phyloP scores from a whole-genome alignment of 2,797 vertebrate genomes.

The Geotrypetes seraphini region DNA sequence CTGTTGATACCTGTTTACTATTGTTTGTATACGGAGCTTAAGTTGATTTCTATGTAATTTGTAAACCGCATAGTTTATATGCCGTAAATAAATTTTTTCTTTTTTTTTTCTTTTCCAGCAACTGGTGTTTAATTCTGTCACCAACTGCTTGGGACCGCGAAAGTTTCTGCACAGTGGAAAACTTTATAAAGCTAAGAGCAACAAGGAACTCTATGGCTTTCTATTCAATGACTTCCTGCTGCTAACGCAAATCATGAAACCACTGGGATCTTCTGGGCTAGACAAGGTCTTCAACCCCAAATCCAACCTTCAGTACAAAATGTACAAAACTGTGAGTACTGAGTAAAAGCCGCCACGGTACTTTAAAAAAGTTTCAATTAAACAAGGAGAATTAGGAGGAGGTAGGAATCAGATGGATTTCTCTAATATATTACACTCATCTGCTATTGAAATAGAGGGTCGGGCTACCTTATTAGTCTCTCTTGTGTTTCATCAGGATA shows the following conservation, averaged over 20 bases:
- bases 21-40: no score
- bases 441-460: no score
- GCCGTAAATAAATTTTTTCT: no score
- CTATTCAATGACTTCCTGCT: slow-evolving; percentile 98
- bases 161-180: slow-evolving; percentile 98
- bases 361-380: no score
- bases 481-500: no score
- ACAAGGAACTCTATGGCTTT: slow-evolving; percentile 94
- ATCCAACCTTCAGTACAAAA: slow-evolving; percentile 93
- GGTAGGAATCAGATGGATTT: neutral
- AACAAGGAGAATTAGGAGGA: fast-evolving
- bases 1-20: no score
- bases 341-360: no score
- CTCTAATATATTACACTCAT: no score
- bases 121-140: slow-evolving; percentile 97
- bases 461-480: no score
- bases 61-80: no score
- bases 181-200: slow-evolving; percentile 96
- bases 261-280: slow-evolving; percentile 77
- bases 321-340: slow-evolving; percentile 91
- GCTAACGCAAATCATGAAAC: slow-evolving; percentile 89
- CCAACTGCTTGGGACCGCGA: slow-evolving; percentile 92
- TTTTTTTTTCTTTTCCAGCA: slow-evolving; percentile 73
- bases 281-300: slow-evolving; percentile 97
- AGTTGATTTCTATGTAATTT: no score